Conservation (phyloP, 2,888 invertebrate genomes). For the Cosmia pyralina region DNA sequence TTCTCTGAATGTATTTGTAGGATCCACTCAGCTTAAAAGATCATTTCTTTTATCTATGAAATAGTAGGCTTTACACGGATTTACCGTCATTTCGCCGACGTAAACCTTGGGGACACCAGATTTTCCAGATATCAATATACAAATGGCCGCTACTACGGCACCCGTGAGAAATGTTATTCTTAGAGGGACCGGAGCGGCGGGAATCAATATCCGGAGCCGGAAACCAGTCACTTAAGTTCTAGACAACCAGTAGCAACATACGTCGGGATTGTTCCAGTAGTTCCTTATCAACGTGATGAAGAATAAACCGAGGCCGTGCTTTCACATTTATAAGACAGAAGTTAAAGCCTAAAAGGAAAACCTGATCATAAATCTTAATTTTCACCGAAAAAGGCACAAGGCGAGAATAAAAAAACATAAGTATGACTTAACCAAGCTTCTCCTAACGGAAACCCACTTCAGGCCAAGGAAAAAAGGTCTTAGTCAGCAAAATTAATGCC, state of each 20-base stretch:
- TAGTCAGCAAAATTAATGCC: conserved; percentile 47
- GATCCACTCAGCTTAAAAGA: conserved; percentile 42
- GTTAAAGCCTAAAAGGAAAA: conserved; percentile 45
- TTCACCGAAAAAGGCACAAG: conserved; percentile 43
- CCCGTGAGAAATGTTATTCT: conserved; percentile 40
- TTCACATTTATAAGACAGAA: conserved; percentile 45
- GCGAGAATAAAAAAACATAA: conserved; percentile 59
- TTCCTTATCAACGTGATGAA: conserved; percentile 39
- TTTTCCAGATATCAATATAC: conserved; percentile 56
- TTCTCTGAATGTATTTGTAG: conserved; percentile 18
- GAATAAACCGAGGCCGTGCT: conserved; percentile 42
- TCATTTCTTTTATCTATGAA: conserved; percentile 46
- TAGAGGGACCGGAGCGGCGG: conserved; percentile 10
- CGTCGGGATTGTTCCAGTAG: conserved; percentile 11
- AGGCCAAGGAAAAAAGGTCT: conserved; percentile 20
- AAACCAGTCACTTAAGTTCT: conserved; percentile 40
- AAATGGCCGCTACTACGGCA: conserved; percentile 46
- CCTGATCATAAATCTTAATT: conserved; percentile 58
- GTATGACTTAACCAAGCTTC: conserved; percentile 44
- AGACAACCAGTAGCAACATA: conserved; percentile 47
- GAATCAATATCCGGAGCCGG: conserved; percentile 48
- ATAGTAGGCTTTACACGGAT: conserved; percentile 39
- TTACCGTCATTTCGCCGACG: conserved; percentile 26
- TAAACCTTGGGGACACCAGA: conserved; percentile 42
- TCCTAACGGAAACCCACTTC: conserved; percentile 25